Evolutionary conservation across 2,888 invertebrate species (phyloP).

Genomic region (Nephrocerus scutellatus): DNA sequence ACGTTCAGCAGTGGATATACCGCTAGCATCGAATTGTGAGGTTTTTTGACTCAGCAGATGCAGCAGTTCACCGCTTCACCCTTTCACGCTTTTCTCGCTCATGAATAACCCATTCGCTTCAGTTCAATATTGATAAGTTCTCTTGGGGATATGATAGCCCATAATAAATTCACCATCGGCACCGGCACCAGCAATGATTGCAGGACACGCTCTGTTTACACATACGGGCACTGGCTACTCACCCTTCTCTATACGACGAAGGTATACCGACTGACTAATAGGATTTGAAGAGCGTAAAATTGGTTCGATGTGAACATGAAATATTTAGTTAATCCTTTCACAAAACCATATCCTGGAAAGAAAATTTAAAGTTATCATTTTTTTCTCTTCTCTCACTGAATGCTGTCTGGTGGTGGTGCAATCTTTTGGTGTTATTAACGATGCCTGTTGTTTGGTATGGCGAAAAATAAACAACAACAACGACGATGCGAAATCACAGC

Average conservation of each 20-base stretch:
- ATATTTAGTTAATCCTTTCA: slow-evolving; percentile 48
- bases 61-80: neutral
- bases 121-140: slow-evolving; percentile 25
- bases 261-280: slow-evolving; percentile 46
- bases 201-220: neutral
- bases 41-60: too few species aligned
- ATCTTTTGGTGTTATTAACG: neutral
- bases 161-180: slow-evolving; percentile 24
- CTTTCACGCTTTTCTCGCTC: slow-evolving; percentile 4
- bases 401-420: too few species aligned
- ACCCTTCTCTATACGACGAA: slow-evolving; percentile 11
- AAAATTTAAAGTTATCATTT: slow-evolving; percentile 14
- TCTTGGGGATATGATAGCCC: slow-evolving; percentile 23
- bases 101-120: slow-evolving; percentile 23
- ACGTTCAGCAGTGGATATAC: too few species aligned
- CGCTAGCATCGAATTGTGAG: too few species aligned
- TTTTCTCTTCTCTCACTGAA: slow-evolving; percentile 2
- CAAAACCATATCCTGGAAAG: slow-evolving; percentile 8
- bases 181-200: slow-evolving; percentile 7
- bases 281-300: slow-evolving; percentile 50
- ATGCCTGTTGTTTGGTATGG: neutral
- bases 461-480: neutral
- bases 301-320: slow-evolving; percentile 49
- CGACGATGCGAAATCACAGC: too few species aligned
- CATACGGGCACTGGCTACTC: neutral